phyloP scores from a whole-genome alignment of 2,113 vertebrate species.

The Philantomba maxwellii region DNA sequence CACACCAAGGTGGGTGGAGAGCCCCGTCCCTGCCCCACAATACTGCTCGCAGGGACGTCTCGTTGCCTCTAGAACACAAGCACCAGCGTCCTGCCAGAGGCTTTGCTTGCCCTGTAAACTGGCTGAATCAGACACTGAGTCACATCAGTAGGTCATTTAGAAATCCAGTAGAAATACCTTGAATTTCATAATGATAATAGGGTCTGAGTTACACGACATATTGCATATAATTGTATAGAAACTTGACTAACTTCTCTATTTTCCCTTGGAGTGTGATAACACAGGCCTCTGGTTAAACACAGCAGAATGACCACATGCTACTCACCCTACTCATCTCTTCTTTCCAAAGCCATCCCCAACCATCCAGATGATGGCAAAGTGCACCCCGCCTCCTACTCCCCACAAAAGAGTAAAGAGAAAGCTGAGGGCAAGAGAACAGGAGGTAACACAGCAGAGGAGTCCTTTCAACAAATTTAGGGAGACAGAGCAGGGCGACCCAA shows the following conservation, averaged over 20 bases:
- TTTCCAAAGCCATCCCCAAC: not conserved
- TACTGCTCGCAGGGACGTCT: not conserved
- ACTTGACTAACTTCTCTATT: not conserved
- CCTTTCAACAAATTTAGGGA: not conserved
- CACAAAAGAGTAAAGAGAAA: not conserved
- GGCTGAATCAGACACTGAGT: not conserved
- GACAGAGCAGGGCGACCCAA: not conserved
- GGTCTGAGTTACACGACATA: not conserved
- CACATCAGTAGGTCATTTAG: not conserved
- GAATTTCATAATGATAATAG: not conserved
- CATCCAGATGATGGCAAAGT: not conserved
- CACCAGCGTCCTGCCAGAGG: fast-evolving
- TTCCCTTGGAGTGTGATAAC: not conserved
- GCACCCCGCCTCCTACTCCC: not conserved
- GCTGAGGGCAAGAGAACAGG: not conserved
- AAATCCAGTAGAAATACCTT: not conserved
- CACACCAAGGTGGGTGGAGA: fast-evolving
- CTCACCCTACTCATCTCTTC: not conserved
- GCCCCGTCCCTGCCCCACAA: fast-evolving
- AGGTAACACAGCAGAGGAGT: not conserved
- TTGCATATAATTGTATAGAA: not conserved
- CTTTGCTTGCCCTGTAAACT: not conserved
- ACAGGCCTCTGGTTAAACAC: not conserved
- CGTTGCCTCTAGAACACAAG: not conserved
- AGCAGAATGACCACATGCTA: not conserved